Conservation (phyloP, 2,113 vertebrate species). For the Cairina moschata region DNA sequence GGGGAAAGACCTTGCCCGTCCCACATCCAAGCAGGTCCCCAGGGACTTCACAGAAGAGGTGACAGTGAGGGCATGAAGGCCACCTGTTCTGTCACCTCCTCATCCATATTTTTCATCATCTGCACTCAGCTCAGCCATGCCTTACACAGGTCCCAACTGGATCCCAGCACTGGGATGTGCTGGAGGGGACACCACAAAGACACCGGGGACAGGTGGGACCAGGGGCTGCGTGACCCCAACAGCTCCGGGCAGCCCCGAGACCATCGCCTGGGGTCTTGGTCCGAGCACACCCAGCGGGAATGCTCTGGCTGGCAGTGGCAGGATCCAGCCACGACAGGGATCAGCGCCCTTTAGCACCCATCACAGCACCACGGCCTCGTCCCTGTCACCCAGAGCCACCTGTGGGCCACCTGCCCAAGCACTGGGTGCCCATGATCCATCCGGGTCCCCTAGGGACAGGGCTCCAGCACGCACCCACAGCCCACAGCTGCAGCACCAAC, state of each 20-base stretch:
- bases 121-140: background rate
- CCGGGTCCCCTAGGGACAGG: background rate
- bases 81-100: background rate
- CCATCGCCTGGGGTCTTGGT: no score
- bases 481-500: background rate
- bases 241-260: background rate
- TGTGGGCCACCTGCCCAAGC: no score
- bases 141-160: background rate
- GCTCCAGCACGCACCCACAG: background rate
- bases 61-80: background rate
- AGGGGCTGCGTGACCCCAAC: background rate
- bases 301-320: background rate
- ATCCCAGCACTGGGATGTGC: background rate
- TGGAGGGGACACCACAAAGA: background rate
- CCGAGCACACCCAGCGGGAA: background rate
- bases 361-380: no score
- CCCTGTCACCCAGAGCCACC: background rate
- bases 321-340: background rate
- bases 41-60: background rate
- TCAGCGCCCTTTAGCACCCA: background rate
- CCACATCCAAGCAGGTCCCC: background rate
- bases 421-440: background rate
- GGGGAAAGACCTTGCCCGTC: background rate
- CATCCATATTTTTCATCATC: background rate
- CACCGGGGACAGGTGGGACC: background rate